phyloP scores from a whole-genome alignment of 2,113 vertebrate genomes.

The Ploceus nigricollis region DNA sequence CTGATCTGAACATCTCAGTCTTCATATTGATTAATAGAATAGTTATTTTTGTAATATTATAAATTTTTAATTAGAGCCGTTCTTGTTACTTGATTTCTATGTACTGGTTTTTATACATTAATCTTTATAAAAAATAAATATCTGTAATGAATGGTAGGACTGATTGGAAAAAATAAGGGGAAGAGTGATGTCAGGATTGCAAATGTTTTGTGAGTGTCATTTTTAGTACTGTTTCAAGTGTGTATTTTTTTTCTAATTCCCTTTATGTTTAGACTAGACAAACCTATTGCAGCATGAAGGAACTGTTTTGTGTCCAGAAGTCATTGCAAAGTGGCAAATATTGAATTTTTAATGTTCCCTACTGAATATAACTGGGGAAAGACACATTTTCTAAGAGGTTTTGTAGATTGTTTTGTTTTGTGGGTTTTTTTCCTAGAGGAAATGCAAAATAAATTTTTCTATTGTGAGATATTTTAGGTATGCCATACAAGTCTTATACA shows the following conservation, averaged over 20 bases:
- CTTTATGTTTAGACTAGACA: not conserved
- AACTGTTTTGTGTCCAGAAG: slow-evolving; percentile 30
- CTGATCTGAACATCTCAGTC: slow-evolving; percentile 23
- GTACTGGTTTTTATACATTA: not conserved
- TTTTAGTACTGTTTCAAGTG: not conserved
- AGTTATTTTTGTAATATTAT: slow-evolving; percentile 43
- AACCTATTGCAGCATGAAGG: slow-evolving; percentile 10
- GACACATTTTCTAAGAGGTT: slow-evolving; percentile 19
- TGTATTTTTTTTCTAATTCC: not conserved
- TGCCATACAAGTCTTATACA: not conserved
- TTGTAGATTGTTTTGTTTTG: slow-evolving; percentile 17
- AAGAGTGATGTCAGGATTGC: not conserved
- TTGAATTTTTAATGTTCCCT: slow-evolving; percentile 55
- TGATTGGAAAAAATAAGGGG: not conserved
- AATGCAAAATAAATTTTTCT: not conserved
- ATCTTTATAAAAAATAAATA: slow-evolving; percentile 30
- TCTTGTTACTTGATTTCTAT: slow-evolving; percentile 27
- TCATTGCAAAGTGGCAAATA: slow-evolving; percentile 25
- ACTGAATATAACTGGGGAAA: slow-evolving; percentile 5
- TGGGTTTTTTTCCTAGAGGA: not conserved
- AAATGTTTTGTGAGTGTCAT: not conserved
- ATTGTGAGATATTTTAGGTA: not conserved
- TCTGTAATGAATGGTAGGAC: not conserved
- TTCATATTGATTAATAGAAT: slow-evolving; percentile 37
- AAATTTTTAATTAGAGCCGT: slow-evolving; percentile 25